Conservation (phyloP, 1,140 invertebrate genomes). For the Cepaea nemoralis region DNA sequence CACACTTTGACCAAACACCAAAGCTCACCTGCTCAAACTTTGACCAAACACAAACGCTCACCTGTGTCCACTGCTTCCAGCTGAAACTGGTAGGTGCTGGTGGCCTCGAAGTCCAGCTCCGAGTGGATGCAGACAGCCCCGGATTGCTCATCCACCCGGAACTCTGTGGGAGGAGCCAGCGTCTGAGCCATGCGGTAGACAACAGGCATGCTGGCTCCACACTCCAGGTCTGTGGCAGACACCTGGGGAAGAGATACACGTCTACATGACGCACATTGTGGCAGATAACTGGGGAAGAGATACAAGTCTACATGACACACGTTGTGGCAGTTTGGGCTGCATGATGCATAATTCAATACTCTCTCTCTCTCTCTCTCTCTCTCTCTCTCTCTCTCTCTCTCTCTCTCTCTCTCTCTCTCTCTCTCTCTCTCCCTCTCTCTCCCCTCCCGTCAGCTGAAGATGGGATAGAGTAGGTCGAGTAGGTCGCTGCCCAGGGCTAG, state of each 20-base stretch:
- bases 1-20: no score
- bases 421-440: no score
- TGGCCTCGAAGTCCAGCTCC: slow-evolving; percentile 87
- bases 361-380: no score
- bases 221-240: slow-evolving; percentile 93
- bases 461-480: no score
- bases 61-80: slow-evolving; percentile 95
- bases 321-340: no score
- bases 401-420: no score
- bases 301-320: no score
- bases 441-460: no score
- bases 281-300: background rate
- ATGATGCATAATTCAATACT: no score
- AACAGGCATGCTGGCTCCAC: slow-evolving; percentile 93
- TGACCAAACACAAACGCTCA: slow-evolving; percentile 73
- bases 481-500: no score
- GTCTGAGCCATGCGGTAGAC: slow-evolving; percentile 89
- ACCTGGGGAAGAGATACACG: slow-evolving; percentile 77
- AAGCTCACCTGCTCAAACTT: no score
- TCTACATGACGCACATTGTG: background rate
- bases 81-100: slow-evolving; percentile 89
- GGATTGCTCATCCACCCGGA: slow-evolving; percentile 83
- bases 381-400: no score
- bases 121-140: slow-evolving; percentile 91
- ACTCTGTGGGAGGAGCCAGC: slow-evolving; percentile 75